Percentiles rank a stretch among this genome's conserved stretches.
Evolutionary conservation across 2,888 invertebrate species (phyloP).

Genomic region (Thera obeliscata): DNA sequence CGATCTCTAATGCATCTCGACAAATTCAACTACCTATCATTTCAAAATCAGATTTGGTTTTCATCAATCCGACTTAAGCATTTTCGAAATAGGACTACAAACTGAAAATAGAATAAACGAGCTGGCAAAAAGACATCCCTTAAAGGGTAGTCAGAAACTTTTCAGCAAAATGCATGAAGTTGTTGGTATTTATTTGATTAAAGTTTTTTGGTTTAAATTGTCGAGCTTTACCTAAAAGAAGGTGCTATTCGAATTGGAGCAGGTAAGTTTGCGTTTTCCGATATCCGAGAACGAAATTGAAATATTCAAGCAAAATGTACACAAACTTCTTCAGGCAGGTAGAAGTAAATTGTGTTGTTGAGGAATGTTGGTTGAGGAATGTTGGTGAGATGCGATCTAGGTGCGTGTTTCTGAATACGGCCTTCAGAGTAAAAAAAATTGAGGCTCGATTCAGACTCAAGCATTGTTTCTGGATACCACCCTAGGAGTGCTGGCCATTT

Average conservation of each 20-base stretch:
- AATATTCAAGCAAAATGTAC: conserved; percentile 9
- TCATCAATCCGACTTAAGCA: conserved; percentile 30
- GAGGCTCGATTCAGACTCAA: no score
- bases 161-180: no score
- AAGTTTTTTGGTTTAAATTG: conserved; percentile 22
- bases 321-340: no score
- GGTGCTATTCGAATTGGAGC: conserved; percentile 29
- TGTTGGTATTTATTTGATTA: no score
- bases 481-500: conserved; percentile 1
- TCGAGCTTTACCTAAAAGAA: conserved; percentile 22
- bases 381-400: no score
- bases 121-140: not conserved
- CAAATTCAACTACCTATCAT: not conserved
- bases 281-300: not conserved
- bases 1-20: conserved; percentile 7
- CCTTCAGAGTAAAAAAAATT: no score
- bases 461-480: no score
- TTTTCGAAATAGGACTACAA: conserved; percentile 25
- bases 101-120: conserved; percentile 18
- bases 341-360: conserved; percentile 17
- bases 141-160: no score
- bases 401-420: no score
- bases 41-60: conserved; percentile 13
- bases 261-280: conserved; percentile 11
- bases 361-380: no score